These are phyloP conservation scores for Phlogophora meticulosa DNA, from an alignment of 2,888 invertebrate species.

Conservation along the genomic window DNA sequence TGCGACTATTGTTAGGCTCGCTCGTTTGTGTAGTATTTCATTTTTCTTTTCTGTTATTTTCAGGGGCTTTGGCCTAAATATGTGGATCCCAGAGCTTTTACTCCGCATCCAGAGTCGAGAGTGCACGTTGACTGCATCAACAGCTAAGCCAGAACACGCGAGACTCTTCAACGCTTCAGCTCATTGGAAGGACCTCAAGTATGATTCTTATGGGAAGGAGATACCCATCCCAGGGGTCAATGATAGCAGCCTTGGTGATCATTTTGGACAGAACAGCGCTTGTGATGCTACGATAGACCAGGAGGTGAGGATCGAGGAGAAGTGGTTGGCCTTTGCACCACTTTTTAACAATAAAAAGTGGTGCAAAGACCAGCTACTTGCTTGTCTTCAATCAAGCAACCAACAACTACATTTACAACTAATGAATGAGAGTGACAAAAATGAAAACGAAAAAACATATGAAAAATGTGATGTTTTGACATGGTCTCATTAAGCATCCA, in stretches of 20 bases:
- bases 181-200: slow-evolving; percentile 85
- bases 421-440: no score
- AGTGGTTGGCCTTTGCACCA: no score
- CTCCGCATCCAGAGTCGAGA: slow-evolving; percentile 88
- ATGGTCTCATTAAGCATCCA: no score
- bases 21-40: not conserved
- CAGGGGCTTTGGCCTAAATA: slow-evolving; percentile 93
- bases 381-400: no score
- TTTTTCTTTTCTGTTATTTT: slow-evolving; percentile 56
- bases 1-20: no score
- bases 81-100: slow-evolving; percentile 95
- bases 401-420: no score
- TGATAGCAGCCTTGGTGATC: slow-evolving; percentile 61
- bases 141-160: slow-evolving; percentile 76
- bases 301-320: slow-evolving; percentile 77
- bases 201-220: slow-evolving; percentile 79
- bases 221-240: slow-evolving; percentile 71
- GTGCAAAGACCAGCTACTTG: no score
- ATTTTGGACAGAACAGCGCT: slow-evolving; percentile 63
- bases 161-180: slow-evolving; percentile 75
- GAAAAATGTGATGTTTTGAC: no score
- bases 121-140: slow-evolving; percentile 80
- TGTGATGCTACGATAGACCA: slow-evolving; percentile 81
- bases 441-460: no score
- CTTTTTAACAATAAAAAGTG: no score